Evolutionary conservation across 1,140 invertebrate genomes (phyloP), one percentile per base, ranked within the genome.

Genomic region (Nomia melanderi): DNA sequence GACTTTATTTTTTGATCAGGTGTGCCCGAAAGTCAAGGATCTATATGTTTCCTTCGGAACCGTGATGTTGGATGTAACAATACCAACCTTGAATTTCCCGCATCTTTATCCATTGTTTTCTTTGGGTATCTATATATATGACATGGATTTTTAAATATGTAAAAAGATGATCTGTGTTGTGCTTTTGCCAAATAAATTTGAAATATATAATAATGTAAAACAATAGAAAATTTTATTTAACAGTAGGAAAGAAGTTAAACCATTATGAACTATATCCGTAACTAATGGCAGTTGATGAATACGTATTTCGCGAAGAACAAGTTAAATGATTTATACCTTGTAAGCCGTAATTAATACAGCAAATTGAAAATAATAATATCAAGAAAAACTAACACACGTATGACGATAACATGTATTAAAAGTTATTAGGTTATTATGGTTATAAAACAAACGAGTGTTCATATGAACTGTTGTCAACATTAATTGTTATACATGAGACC

Each of bases 401-500:
- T 17, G 41, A 44, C 14, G 11, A 14, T 69, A 31, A 44, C 29
- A 17, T 2, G 14, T 33, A 31, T 12, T 7, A 8, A 44, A 33
- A 23, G 2, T 17, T 25, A 25, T 39, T 54, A 54, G 59, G 60
- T 64, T 65, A 63, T 14, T 7, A n/a, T 29, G 14, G 8, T 23
- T 27, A 27, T 29, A 25, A 73, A 25, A 50, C 7, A 53, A 50
- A 63, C 39, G 17, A 5, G 1, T 53, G 2, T 1, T 17, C 20
- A 59, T 36, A 23, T 8, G 14, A 36, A 53, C 5, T n/a, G 64
- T 66, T 74, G 23, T 73, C 54, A 36, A 23, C n/a, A 7, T 47
- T n/a, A 41, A 69, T 75, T 47, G 23, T 56, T 65, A 27, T 29
- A 59, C 60, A 23, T 47, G 6, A 29, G 33, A 12, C n/a, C 20